A percentile compares a stretch with the other conserved stretches of the same genome.
These are phyloP conservation scores for Chironomus tentans DNA, from an alignment of 2,888 invertebrate species.

Conservation along the genomic window DNA sequence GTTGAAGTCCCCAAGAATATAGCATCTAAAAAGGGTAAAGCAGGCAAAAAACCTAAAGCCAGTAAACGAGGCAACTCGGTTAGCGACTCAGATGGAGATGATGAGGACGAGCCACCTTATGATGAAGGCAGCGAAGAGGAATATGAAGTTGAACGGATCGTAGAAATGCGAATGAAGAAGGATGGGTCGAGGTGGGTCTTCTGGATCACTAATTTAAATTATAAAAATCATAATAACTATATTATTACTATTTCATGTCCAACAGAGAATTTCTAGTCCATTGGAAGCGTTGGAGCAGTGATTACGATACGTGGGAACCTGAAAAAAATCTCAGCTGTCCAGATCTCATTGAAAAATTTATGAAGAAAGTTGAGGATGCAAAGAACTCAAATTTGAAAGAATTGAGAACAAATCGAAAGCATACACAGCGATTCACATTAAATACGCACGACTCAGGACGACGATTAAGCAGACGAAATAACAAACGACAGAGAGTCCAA, in stretches of 20 bases:
- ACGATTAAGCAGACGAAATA: background rate
- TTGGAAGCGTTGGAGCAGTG: constrained; percentile 70
- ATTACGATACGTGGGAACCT: constrained; percentile 75
- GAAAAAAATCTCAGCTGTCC: constrained; percentile 66
- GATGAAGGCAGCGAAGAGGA: constrained; percentile 1
- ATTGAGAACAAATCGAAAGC: background rate
- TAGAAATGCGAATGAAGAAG: constrained; percentile 56
- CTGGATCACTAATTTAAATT: too few species aligned
- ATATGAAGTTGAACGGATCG: constrained; percentile 58
- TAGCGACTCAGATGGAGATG: background rate
- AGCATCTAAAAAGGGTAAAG: background rate
- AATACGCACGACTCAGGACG: background rate
- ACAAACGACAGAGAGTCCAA: background rate
- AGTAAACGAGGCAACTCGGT: background rate
- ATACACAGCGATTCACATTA: constrained; percentile 4
- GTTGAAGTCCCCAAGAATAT: background rate
- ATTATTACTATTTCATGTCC: too few species aligned
- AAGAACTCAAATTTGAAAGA: constrained; percentile 6
- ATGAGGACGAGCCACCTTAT: background rate
- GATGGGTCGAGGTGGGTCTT: background rate
- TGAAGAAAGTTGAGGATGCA: background rate
- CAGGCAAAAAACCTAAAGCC: background rate
- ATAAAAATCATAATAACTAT: too few species aligned
- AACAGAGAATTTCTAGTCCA: constrained; percentile 60
- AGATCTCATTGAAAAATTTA: constrained; percentile 51